Percentiles rank a stretch among this genome's conserved stretches.
phyloP scores from a whole-genome alignment of 1,140 invertebrate genomes.

The Drosophila pruinosa region DNA sequence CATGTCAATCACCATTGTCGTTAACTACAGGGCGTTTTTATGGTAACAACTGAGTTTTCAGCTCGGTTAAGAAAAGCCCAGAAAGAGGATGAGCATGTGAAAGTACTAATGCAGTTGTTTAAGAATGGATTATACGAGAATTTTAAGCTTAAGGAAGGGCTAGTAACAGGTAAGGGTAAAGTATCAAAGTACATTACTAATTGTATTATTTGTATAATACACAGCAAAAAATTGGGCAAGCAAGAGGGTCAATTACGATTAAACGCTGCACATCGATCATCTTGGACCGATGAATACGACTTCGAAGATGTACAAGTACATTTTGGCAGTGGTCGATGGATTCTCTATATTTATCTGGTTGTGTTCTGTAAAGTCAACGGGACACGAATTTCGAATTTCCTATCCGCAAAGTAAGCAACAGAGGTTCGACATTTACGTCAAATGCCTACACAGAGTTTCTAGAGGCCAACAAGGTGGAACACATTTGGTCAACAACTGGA shows the following conservation, averaged over 20 bases:
- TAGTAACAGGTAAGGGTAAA: background rate
- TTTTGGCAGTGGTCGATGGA: background rate
- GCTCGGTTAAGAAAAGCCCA: too few species aligned
- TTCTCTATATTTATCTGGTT: background rate
- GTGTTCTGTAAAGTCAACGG: background rate
- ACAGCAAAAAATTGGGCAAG: background rate
- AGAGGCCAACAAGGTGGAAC: background rate
- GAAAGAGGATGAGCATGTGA: too few species aligned
- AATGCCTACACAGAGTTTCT: background rate
- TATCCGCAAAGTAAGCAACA: background rate
- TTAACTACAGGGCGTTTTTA: too few species aligned
- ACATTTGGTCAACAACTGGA: background rate
- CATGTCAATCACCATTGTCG: too few species aligned
- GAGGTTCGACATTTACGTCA: background rate
- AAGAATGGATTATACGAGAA: background rate
- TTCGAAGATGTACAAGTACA: background rate
- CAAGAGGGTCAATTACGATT: background rate
- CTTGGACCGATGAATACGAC: background rate
- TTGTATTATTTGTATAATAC: slow-evolving; percentile 8
- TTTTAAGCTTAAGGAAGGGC: background rate
- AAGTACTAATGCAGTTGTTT: too few species aligned
- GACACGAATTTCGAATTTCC: background rate
- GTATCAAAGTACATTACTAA: background rate
- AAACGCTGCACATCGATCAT: background rate
- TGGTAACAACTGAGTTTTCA: background rate